Percentiles rank a stretch among this genome's conserved stretches.
phyloP scores from a whole-genome alignment of 1,140 invertebrate species.

The Drosophila malerkotliana region DNA sequence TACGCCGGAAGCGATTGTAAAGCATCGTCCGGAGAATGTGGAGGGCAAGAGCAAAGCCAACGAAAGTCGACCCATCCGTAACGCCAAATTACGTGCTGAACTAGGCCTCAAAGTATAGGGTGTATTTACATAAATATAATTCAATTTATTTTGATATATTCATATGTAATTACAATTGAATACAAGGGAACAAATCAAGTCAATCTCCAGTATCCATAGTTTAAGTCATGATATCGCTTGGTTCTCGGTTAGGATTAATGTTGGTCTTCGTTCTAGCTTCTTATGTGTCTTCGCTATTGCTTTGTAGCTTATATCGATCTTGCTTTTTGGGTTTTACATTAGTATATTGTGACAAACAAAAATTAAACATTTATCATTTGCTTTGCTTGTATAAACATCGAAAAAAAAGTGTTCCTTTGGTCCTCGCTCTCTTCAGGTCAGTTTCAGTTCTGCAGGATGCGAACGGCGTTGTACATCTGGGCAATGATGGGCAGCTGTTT shows the following conservation, averaged over 20 bases:
- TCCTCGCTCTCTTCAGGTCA: background rate
- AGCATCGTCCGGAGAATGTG: slow-evolving; percentile 58
- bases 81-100: slow-evolving; percentile 13
- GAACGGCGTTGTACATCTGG: slow-evolving; percentile 82
- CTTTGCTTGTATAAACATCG: background rate
- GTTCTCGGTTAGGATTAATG: background rate
- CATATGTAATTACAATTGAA: background rate
- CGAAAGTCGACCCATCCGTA: slow-evolving; percentile 9
- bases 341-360: background rate
- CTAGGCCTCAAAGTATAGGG: background rate
- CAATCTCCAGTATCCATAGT: background rate
- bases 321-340: background rate
- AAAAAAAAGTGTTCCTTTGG: slow-evolving; percentile 44
- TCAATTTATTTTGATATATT: background rate
- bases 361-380: background rate
- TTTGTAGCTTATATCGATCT: background rate
- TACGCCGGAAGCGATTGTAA: slow-evolving; percentile 84
- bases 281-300: background rate
- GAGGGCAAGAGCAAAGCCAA: slow-evolving; percentile 30
- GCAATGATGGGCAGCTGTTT: slow-evolving; percentile 64
- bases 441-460: slow-evolving; percentile 58
- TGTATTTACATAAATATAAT: background rate
- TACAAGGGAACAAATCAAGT: background rate
- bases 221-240: background rate
- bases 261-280: too few relatives aligned